These are phyloP conservation scores for Erythrocercus mccallii DNA, from an alignment of 2,113 vertebrate genomes.

Conservation along the genomic window DNA sequence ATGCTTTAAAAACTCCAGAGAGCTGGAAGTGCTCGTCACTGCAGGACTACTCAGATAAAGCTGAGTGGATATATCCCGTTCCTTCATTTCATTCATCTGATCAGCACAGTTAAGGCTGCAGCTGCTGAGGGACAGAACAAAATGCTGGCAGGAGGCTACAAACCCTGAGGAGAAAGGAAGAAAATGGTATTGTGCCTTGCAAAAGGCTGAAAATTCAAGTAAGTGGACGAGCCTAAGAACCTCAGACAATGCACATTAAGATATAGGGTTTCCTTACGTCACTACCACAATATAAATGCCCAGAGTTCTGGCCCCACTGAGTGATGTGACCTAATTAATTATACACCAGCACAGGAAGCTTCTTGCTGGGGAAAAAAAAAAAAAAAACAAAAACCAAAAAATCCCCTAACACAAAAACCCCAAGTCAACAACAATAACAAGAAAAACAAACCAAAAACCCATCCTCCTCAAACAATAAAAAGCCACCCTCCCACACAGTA, in stretches of 20 bases:
- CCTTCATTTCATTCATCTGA: neutral
- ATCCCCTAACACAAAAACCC: neutral
- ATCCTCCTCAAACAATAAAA: neutral
- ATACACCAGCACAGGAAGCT: neutral
- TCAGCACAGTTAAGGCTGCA: neutral
- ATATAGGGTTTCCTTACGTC: neutral
- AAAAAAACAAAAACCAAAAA: neutral
- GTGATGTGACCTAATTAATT: neutral
- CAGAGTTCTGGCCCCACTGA: neutral
- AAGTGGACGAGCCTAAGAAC: neutral
- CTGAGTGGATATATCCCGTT: neutral
- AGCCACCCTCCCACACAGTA: neutral
- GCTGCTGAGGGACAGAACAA: neutral
- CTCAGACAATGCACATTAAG: neutral
- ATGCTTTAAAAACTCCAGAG: neutral
- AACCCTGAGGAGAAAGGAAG: neutral
- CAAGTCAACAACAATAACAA: neutral
- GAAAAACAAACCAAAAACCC: neutral
- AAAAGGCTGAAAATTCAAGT: neutral
- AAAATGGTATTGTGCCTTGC: neutral
- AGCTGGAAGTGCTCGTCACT: neutral
- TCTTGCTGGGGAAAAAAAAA: neutral
- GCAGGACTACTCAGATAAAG: neutral
- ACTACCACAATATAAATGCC: neutral
- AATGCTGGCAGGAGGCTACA: neutral